Evolutionary conservation across 2,113 vertebrate species (phyloP).

Genomic region (Emydocephalus ijimae): DNA sequence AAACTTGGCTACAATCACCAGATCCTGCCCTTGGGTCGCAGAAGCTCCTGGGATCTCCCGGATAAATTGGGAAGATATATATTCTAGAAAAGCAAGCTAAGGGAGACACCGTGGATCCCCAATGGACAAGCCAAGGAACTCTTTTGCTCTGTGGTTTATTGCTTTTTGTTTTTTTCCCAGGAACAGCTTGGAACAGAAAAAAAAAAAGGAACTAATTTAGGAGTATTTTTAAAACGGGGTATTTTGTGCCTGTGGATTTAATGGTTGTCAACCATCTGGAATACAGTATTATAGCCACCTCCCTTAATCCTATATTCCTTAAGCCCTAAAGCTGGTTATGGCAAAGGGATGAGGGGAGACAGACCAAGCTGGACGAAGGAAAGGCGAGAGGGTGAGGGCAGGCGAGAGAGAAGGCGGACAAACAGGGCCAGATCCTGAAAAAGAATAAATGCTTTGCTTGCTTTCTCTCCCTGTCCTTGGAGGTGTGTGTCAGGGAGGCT

Average conservation of each 20-base stretch:
- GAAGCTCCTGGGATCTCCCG: neutral
- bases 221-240: constrained; percentile 68
- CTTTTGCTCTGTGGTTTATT: neutral
- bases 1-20: neutral
- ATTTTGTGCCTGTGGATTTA: constrained; percentile 69
- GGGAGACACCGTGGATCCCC: too few species aligned
- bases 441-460: constrained; percentile 29
- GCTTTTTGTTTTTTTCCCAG: neutral
- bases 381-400: too few species aligned
- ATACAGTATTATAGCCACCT: constrained; percentile 77
- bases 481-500: constrained; percentile 73
- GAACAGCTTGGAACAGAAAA: too few species aligned
- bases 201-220: constrained; percentile 65
- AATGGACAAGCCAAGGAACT: neutral
- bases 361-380: too few species aligned
- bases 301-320: constrained; percentile 76
- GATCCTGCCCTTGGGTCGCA: neutral
- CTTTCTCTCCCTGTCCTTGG: constrained; percentile 36
- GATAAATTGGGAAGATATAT: neutral
- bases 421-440: neutral
- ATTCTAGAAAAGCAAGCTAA: neutral
- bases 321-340: constrained; percentile 80
- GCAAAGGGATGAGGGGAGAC: neutral
- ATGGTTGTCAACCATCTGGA: constrained; percentile 78
- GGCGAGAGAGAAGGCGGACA: too few species aligned